A percentile compares a stretch with the other conserved stretches of the same genome.
These are phyloP conservation scores for Scaptomyza cyrtandrae DNA, from an alignment of 2,888 invertebrate species.

Conservation along the genomic window DNA sequence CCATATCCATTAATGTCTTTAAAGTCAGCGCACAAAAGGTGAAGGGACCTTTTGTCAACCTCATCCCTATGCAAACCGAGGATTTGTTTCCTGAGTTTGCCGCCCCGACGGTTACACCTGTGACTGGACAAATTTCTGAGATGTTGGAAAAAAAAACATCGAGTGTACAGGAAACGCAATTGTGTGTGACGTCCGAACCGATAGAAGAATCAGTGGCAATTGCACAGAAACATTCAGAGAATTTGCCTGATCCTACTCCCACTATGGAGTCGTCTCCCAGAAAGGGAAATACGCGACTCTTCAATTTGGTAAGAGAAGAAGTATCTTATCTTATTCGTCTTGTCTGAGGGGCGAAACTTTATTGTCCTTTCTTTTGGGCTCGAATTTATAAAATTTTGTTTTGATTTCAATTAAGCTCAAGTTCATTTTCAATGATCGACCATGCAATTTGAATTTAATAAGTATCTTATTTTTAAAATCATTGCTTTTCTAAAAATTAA, in stretches of 20 bases:
- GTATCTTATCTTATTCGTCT: neutral
- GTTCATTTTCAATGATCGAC: no score
- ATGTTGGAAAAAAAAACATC: constrained; percentile 27
- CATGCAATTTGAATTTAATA: no score
- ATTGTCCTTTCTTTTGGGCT: no score
- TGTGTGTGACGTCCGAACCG: constrained; percentile 39
- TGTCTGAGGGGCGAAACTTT: no score
- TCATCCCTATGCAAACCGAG: constrained; percentile 57
- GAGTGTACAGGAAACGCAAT: constrained; percentile 51
- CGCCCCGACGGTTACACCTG: constrained; percentile 11
- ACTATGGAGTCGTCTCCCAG: constrained; percentile 66
- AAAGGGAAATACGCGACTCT: constrained; percentile 57
- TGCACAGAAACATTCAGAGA: constrained; percentile 38
- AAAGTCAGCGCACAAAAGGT: constrained; percentile 28
- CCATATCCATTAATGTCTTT: neutral
- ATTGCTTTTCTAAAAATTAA: no score
- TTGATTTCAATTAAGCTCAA: no score
- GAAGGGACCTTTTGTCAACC: constrained; percentile 29
- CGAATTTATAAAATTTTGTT: no score
- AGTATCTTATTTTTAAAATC: no score
- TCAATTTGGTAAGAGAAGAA: constrained; percentile 68
- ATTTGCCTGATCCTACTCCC: constrained; percentile 17
- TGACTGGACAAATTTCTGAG: constrained; percentile 11
- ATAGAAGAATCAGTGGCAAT: constrained; percentile 16
- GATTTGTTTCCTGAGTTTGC: constrained; percentile 58